Base-by-base conservation (phyloP, 2,113 vertebrate genomes). In the Pollimyrus isidori region DNA sequence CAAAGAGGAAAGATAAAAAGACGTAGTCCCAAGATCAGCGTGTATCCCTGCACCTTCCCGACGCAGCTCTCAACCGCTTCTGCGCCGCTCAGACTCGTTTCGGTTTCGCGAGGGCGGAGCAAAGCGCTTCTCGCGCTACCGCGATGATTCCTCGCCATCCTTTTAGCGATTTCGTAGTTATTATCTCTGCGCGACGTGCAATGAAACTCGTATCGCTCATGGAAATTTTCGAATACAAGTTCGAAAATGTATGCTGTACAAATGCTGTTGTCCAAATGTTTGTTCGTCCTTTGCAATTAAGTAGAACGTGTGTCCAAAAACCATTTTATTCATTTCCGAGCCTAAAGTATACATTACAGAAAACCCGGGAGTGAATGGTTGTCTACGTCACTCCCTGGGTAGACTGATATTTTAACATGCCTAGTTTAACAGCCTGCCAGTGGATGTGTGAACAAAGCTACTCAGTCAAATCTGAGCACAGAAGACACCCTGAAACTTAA, bases 61-160 rank as follows among this genome's bases (percentile, higher is more conserved):
- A 92, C 39, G 92, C 90, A 90, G 93, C 92, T 90, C 91, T 76
- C 65, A 76, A 73, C 90, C 89, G 91, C 88, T 90, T 87, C 92
- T 91, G 90, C 91, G 90, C 89, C 92, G 89, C 90, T 89, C 89
- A 92, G 91, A 90, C 88, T 91, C 35, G 94, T 93, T 93, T 93
- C 93, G 93, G 91, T 91, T 93, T 91, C 73, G 92, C 91, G 93
- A 94, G 93, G 95, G 95, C 94, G 94, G 95, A 91, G 86, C 90
- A 26, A 6, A 65, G 56, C 39, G 26, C 65, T 56, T 90, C 87
- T 89, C 45, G 86, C 86, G 89, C 88, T 89, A 88, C 46, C 23
- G 50, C 83, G 76, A 83, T n/a, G 56, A 56, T 19, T 53, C n/a
- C 85, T 10, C 42, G 2, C 50, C 42, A 6, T 4, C 48, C 45